phyloP scores from a whole-genome alignment of 2,113 vertebrate genomes.

The Bos javanicus region DNA sequence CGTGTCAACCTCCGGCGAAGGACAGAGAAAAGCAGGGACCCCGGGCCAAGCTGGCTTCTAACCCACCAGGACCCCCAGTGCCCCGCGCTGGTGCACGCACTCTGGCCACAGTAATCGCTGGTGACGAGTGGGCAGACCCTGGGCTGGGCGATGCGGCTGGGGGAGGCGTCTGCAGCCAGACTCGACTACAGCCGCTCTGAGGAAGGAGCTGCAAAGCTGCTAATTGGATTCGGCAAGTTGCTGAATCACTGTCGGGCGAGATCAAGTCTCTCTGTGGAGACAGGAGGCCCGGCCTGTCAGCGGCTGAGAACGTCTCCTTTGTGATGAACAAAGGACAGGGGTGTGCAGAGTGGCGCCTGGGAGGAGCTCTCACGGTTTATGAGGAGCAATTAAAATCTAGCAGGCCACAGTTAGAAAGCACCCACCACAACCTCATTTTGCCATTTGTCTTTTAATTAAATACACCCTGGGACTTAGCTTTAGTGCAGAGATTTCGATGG shows the following conservation, averaged over 20 bases:
- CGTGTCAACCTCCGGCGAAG: not conserved
- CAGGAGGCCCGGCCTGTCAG: constrained; percentile 66
- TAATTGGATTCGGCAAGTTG: constrained; percentile 77
- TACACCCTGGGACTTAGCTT: constrained; percentile 5
- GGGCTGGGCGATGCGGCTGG: not conserved
- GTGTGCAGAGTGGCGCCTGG: not conserved
- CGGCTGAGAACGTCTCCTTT: constrained; percentile 36
- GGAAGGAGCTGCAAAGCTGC: constrained; percentile 69
- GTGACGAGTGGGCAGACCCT: not conserved
- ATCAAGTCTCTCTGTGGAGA: constrained; percentile 56
- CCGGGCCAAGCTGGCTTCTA: not conserved
- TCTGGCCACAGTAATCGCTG: not conserved
- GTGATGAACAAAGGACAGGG: constrained; percentile 64
- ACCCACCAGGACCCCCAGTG: accelerated
- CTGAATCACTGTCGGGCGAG: constrained; percentile 75
- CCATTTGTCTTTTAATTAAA: constrained; percentile 73
- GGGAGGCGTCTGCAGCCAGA: not conserved
- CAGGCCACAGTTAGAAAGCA: constrained; percentile 47
- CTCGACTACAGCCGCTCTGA: constrained; percentile 29
- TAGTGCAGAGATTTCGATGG: constrained; percentile 50
- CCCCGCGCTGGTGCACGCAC: not conserved
- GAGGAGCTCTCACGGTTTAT: constrained; percentile 50
- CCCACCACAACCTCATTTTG: constrained; percentile 49
- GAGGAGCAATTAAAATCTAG: constrained; percentile 58
- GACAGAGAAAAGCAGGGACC: not conserved